Conservation (phyloP, 2,797 vertebrate species). For the Borostomias antarcticus region DNA sequence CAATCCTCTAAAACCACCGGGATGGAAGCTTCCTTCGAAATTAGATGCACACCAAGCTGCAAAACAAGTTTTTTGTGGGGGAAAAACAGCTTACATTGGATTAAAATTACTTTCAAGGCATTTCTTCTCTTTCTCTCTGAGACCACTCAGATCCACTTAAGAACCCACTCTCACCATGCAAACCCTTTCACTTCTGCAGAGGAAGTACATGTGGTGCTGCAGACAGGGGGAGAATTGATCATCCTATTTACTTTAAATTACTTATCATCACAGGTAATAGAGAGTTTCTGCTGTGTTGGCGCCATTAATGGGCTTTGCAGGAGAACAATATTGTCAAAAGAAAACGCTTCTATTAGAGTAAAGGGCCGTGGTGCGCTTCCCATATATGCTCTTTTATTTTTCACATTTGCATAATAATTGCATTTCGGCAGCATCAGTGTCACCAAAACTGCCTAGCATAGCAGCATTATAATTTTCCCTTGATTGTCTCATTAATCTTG, state of each 20-base stretch:
- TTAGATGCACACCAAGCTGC: not conserved
- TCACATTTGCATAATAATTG: constrained; percentile 51
- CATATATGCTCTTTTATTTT: constrained; percentile 19
- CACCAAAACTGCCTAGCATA: constrained; percentile 29
- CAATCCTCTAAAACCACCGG: no score
- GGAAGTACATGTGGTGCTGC: not conserved
- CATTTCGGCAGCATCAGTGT: constrained; percentile 38
- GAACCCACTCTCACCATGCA: not conserved
- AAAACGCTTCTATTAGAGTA: constrained; percentile 40
- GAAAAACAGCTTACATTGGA: not conserved
- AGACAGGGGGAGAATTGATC: constrained; percentile 35
- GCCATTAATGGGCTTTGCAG: constrained; percentile 29
- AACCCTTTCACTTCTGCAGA: not conserved
- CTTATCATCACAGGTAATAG: constrained; percentile 30
- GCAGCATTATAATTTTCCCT: constrained; percentile 31
- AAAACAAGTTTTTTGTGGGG: not conserved
- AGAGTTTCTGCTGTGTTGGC: constrained; percentile 36
- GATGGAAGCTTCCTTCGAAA: no score
- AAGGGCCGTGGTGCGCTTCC: constrained; percentile 18
- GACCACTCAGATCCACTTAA: not conserved
- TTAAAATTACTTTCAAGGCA: not conserved
- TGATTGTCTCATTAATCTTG: constrained; percentile 49
- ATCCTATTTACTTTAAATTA: constrained; percentile 50
- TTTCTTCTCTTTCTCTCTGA: not conserved
- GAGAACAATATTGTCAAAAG: constrained; percentile 44